Conservation (phyloP, 2,113 vertebrate genomes). For the Proterorhinus semilunaris region DNA sequence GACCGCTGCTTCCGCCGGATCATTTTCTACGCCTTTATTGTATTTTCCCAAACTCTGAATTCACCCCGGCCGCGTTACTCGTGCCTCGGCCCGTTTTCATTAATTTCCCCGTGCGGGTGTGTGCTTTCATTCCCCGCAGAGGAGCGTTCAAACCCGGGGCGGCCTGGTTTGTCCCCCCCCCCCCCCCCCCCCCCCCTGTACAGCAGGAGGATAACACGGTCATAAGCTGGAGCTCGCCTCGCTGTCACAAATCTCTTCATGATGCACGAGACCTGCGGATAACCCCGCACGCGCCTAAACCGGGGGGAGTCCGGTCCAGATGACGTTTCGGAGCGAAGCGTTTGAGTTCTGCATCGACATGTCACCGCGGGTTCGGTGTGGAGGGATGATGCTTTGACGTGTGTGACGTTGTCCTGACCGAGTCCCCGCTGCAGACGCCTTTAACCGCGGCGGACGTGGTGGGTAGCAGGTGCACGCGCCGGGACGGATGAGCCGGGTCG, state of each 20-base stretch:
- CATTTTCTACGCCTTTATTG: not conserved
- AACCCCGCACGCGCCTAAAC: not conserved
- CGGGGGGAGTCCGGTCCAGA: too few species aligned
- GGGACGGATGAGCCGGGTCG: slow-evolving; percentile 55
- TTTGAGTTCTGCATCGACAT: slow-evolving; percentile 15
- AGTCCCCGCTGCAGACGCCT: too few species aligned
- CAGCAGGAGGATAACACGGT: slow-evolving; percentile 72
- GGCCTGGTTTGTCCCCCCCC: slow-evolving; percentile 74
- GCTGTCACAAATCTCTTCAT: not conserved
- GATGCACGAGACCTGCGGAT: slow-evolving; percentile 34
- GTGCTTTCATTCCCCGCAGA: slow-evolving; percentile 1
- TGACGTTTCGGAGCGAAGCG: slow-evolving; percentile 21
- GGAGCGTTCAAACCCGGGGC: slow-evolving; percentile 29
- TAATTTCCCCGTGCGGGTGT: not conserved
- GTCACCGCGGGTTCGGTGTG: slow-evolving; percentile 37
- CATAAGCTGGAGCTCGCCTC: slow-evolving; percentile 5
- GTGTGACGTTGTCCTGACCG: slow-evolving; percentile 1
- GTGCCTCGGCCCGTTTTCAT: not conserved
- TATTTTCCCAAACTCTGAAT: not conserved
- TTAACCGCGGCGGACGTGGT: not conserved
- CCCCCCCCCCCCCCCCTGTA: slow-evolving; percentile 49
- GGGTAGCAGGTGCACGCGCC: slow-evolving; percentile 4
- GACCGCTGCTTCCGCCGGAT: slow-evolving; percentile 48
- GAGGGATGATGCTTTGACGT: slow-evolving; percentile 48
- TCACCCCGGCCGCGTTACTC: not conserved